phyloP scores from a whole-genome alignment of 2,888 invertebrate species.

The Diplazon laetatorius region DNA sequence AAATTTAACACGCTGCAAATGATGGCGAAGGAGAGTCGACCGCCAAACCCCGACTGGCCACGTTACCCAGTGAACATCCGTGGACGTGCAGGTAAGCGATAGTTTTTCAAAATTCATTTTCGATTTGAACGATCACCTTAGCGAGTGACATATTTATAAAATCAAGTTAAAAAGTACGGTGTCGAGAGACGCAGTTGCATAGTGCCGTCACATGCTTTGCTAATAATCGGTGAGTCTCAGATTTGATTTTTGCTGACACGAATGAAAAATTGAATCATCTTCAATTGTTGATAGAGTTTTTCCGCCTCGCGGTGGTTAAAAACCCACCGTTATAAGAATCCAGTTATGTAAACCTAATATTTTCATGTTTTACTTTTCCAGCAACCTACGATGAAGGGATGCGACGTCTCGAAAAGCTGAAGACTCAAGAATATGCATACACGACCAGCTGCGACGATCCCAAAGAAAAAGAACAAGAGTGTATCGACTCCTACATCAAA shows the following conservation, averaged over 20 bases:
- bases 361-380: neutral
- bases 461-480: conserved; percentile 3
- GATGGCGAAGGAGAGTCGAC: neutral
- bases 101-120: too few species aligned
- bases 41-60: conserved; percentile 4
- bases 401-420: conserved; percentile 9
- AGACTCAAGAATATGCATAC: conserved; percentile 23
- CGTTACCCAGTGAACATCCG: conserved; percentile 21
- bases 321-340: too few species aligned
- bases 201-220: too few species aligned
- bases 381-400: conserved; percentile 31
- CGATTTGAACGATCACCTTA: too few species aligned
- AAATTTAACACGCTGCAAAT: neutral
- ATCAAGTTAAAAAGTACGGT: neutral
- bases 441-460: conserved; percentile 27
- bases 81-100: conserved; percentile 32
- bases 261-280: neutral
- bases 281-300: neutral
- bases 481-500: neutral
- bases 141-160: too few species aligned
- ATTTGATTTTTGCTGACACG: neutral
- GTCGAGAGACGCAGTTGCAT: too few species aligned
- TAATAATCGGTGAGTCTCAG: too few species aligned
- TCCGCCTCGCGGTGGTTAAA: neutral
- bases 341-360: neutral